phyloP scores from a whole-genome alignment of 1,140 invertebrate genomes.

The Caerostris extrusa region DNA sequence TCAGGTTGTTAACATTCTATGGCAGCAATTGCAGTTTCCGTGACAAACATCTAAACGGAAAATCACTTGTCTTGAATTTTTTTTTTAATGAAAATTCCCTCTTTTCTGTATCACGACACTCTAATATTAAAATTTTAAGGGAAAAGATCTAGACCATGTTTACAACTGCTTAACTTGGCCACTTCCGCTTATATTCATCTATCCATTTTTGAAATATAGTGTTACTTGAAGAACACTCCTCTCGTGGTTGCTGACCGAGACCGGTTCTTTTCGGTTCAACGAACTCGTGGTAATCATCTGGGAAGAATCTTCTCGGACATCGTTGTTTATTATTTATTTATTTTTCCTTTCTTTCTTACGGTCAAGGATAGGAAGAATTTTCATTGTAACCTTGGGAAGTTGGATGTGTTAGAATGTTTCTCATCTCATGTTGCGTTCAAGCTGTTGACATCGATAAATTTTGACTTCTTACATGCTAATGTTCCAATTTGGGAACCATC shows the following conservation, averaged over 20 bases:
- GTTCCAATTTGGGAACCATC: no score
- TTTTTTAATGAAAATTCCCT: background rate
- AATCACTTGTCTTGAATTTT: background rate
- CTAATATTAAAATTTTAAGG: background rate
- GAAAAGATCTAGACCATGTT: background rate
- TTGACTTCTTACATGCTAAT: no score
- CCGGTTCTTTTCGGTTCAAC: conserved; percentile 38
- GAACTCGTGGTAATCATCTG: background rate
- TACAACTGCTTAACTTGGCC: background rate
- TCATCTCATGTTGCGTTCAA: no score
- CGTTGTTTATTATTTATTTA: background rate
- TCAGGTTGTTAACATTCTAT: background rate
- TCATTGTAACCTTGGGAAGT: background rate
- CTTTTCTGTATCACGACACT: background rate
- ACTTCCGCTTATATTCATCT: background rate
- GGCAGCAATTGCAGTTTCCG: background rate
- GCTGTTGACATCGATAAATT: no score
- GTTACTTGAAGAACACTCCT: background rate
- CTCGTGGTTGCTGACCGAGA: conserved; percentile 35
- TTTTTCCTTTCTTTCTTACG: background rate
- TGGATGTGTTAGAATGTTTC: background rate
- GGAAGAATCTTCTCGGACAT: conserved; percentile 22
- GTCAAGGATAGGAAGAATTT: background rate
- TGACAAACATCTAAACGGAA: background rate
- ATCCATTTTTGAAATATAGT: background rate